A percentile compares a stretch with the other conserved stretches of the same genome.
Evolutionary conservation across 2,113 vertebrate species (phyloP).

Genomic region (Ramphastos sulfuratus): DNA sequence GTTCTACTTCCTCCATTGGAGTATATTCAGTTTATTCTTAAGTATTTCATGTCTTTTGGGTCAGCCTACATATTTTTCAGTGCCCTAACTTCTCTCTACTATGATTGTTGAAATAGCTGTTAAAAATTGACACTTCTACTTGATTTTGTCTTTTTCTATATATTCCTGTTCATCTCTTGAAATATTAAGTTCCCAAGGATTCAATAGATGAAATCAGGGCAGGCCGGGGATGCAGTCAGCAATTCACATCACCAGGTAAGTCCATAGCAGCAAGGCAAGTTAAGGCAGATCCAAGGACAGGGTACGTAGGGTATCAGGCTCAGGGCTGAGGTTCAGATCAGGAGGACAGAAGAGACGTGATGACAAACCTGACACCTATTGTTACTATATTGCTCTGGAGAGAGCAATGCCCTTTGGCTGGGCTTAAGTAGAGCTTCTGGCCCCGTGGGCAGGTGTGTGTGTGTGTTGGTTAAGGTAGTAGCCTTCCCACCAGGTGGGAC

Average conservation of each 20-base stretch:
- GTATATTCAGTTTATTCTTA: neutral
- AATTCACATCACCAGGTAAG: neutral
- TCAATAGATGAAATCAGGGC: neutral
- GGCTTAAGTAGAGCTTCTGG: neutral
- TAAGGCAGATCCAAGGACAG: neutral
- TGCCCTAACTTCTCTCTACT: neutral
- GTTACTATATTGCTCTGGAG: neutral
- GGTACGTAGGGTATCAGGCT: neutral
- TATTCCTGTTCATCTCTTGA: neutral
- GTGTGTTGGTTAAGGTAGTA: neutral
- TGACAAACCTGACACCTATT: neutral
- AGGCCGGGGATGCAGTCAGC: neutral
- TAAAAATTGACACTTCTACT: neutral
- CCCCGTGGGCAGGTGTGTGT: neutral
- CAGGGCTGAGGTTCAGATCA: neutral
- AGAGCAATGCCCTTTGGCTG: accelerated
- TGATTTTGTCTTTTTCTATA: neutral
- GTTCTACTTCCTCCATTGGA: neutral
- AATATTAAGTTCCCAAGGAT: neutral
- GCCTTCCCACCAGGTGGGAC: neutral
- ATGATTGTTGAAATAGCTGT: neutral
- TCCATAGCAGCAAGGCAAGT: neutral
- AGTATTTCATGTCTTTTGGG: neutral
- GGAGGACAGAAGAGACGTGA: neutral
- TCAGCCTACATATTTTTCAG: neutral